Base-by-base conservation (phyloP, 2,888 invertebrate genomes). In the Apeira syringaria region DNA sequence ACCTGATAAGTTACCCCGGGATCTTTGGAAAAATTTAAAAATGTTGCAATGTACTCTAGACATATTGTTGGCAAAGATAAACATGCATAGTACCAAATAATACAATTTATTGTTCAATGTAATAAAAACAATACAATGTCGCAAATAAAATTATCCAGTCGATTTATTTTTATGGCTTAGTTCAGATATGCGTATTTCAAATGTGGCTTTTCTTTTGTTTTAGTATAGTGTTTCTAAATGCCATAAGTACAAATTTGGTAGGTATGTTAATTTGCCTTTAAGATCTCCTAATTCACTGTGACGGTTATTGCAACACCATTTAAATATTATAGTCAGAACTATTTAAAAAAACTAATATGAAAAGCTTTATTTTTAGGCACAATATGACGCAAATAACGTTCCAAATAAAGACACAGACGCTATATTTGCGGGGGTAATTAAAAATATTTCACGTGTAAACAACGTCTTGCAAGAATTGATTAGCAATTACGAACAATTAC, bases 401-500 rank as follows among this genome's bases (percentile, higher is more conserved):
- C n/a, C 30, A 18, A 26, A 51, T 1, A 40, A 43, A 24, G 26
- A 43, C 4, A 45, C 61, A 11, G 67, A 74, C 12, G 25, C 43
- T 18, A 42, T 64, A 17, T 68, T 76, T 17, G 49, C 63, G 1
- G 74, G 77, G 26, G 69, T 80, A 11, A 63, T 81, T n/a, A 70
- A 61, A 47, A 84, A 85, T 40, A 80, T 83, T 53, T 65, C 83
- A 1, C 47, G 68, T 22, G 77, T 79, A 10, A 82, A 81, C 49
- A 63, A 59, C 31, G 68, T 71, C 9, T 47, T 85, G 22, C 67
- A 79, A 49, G 68, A 77, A 3, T 53, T 85, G 22, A 73, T 85
- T 30, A 54, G 53, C 3, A 79, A 78, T 28, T 83, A 83, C 47
- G 63, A 80, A 49, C 60, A 70, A 18, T 47, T 80, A 4, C 65